Base-by-base conservation (phyloP, 1,140 invertebrate genomes). In the Drosophila nigrodunni region DNA sequence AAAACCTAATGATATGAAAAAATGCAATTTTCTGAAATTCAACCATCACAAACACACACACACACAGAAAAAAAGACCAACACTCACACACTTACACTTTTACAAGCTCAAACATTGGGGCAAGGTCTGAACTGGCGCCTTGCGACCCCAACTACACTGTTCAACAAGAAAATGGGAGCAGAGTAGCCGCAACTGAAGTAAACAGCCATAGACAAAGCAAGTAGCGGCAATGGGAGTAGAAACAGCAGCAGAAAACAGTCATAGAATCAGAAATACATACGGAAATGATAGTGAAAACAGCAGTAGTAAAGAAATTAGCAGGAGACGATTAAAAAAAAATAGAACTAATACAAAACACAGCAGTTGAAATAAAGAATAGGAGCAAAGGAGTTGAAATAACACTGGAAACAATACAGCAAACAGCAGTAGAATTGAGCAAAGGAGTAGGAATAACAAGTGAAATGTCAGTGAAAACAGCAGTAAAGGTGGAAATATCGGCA, bases 1-100 rank as follows among this genome's bases (percentile, higher is more conserved):
- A 90, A 90, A 90, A 90, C 87, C 87, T 90, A 90, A 90, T 90
- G 87, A 90, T 90, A 90, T 90, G 87, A 90, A 90, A 90, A 90
- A 90, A 90, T 90, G 86, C 86, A 90, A 90, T 90, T 90, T 90
- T 90, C 87, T 90, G 77, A 90, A 89, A 80, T 80, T 82, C 82
- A 73, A 86, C 55, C 78, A 66, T 70, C 58, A 74, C 60, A 55
- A 10, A 57, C 9, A 49, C 54, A 50, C 41, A 57, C 46, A 68
- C 58, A 54, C 49, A 61, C 7, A 61, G 54, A 69, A 73, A 55
- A 55, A 47, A 13, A 50, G 10, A 57, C 25, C 46, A 50, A 52
- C 39, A 30, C 46, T 69, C 41, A 44, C 66, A 69, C 75, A 75
- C 59, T 46, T 21, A 65, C 25, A 52, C 46, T 18, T 21, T 35